A percentile compares a stretch with the other conserved stretches of the same genome.
Conservation (phyloP, 2,888 invertebrate species). For the Pardosa pseudoannulata region DNA sequence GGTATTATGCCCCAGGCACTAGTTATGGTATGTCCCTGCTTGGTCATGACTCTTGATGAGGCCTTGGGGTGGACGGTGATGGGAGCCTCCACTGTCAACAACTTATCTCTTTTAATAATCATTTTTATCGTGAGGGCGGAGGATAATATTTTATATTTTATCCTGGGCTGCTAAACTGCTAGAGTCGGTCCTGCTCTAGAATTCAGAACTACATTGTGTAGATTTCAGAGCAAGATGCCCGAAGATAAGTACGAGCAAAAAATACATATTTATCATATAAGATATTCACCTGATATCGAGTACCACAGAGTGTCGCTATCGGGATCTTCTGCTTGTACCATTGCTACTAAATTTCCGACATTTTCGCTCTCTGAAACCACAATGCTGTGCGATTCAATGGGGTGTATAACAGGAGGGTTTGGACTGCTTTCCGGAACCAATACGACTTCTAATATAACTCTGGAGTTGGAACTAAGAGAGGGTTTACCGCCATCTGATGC, state of each 20-base stretch:
- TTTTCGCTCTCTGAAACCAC: constrained; percentile 82
- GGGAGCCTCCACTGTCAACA: no score
- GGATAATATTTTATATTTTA: no score
- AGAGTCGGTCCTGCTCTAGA: no score
- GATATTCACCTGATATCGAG: constrained; percentile 83
- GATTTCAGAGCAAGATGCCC: neutral
- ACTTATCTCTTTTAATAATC: no score
- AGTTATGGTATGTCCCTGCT: no score
- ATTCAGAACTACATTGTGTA: no score
- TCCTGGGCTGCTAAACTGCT: no score
- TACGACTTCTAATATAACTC: constrained; percentile 84
- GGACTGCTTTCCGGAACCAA: constrained; percentile 77
- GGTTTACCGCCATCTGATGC: constrained; percentile 89
- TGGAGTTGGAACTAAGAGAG: constrained; percentile 85
- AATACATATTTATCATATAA: neutral
- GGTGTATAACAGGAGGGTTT: constrained; percentile 81
- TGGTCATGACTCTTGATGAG: no score
- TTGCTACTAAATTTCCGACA: constrained; percentile 90
- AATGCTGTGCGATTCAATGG: constrained; percentile 51
- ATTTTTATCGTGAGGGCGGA: no score
- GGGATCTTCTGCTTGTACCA: constrained; percentile 89
- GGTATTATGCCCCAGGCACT: no score
- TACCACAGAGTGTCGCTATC: constrained; percentile 94
- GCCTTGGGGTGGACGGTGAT: no score
- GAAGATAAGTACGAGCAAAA: neutral